Conservation (phyloP, 2,797 vertebrate species). For the Lagorchestes hirsutus region DNA sequence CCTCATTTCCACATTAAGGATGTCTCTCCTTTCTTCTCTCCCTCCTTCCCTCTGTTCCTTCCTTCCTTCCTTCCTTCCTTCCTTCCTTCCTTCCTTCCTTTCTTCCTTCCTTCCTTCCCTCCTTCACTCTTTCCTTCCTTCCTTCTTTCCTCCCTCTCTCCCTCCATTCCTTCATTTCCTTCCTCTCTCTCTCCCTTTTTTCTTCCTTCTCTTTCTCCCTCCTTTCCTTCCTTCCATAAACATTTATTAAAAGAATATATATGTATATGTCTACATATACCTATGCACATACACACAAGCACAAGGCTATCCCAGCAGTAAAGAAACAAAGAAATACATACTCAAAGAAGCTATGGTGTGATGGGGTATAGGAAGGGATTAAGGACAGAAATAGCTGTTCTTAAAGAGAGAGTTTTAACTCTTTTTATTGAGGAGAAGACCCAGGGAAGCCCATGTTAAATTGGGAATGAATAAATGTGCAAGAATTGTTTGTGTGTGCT, state of each 20-base stretch:
- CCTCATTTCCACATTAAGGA: background rate
- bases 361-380: background rate
- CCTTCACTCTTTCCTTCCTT: background rate
- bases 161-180: background rate
- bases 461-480: background rate
- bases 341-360: background rate
- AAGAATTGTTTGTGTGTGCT: background rate
- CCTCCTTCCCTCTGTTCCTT: too few species aligned
- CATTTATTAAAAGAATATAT: background rate
- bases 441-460: background rate
- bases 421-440: slow-evolving; percentile 40
- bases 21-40: too few species aligned
- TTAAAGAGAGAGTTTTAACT: background rate
- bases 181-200: too few species aligned
- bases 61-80: background rate
- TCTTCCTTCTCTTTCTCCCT: background rate
- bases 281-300: background rate
- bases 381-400: background rate
- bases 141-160: background rate
- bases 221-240: background rate
- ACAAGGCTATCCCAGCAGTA: background rate
- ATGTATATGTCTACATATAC: background rate
- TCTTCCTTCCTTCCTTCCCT: background rate
- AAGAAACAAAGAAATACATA: background rate
- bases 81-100: background rate